These are phyloP conservation scores for Oeneis ivallda DNA, from an alignment of 2,888 invertebrate genomes.

Conservation along the genomic window DNA sequence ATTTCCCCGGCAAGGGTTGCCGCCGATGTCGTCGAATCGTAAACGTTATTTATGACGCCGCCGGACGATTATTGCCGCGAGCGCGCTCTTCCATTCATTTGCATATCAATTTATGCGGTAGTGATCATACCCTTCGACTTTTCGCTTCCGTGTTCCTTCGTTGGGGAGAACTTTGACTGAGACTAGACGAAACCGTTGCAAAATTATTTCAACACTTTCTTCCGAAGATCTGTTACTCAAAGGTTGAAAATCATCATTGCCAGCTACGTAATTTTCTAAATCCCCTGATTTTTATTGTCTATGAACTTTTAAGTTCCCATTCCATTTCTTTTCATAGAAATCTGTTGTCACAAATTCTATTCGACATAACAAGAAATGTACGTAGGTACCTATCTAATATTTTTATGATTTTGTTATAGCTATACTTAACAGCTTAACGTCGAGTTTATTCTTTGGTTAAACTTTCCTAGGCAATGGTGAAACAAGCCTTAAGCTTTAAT, in stretches of 20 bases:
- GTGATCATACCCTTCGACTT: conserved; percentile 55
- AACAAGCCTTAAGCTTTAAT: not conserved
- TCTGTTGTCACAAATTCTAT: no score
- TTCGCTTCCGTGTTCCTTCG: conserved; percentile 46
- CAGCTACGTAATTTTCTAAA: no score
- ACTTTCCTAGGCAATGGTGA: no score
- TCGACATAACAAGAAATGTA: no score
- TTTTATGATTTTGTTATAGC: no score
- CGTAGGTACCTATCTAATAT: no score
- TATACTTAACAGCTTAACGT: no score
- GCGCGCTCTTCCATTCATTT: conserved; percentile 66
- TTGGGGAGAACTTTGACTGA: conserved; percentile 12
- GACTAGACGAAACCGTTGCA: conserved; percentile 7
- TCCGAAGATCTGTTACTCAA: not conserved
- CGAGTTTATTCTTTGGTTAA: no score
- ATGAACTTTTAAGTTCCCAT: no score
- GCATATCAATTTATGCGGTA: conserved; percentile 72
- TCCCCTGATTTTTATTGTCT: no score
- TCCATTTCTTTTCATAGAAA: no score
- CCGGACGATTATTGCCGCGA: conserved; percentile 66
- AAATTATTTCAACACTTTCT: conserved; percentile 2
- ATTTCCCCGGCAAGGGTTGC: conserved; percentile 54
- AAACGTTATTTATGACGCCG: conserved; percentile 71
- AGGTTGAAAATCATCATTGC: not conserved
- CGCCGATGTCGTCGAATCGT: conserved; percentile 64